These are phyloP conservation scores for Embiotoca jacksoni DNA, from an alignment of 2,113 vertebrate species.

Conservation along the genomic window DNA sequence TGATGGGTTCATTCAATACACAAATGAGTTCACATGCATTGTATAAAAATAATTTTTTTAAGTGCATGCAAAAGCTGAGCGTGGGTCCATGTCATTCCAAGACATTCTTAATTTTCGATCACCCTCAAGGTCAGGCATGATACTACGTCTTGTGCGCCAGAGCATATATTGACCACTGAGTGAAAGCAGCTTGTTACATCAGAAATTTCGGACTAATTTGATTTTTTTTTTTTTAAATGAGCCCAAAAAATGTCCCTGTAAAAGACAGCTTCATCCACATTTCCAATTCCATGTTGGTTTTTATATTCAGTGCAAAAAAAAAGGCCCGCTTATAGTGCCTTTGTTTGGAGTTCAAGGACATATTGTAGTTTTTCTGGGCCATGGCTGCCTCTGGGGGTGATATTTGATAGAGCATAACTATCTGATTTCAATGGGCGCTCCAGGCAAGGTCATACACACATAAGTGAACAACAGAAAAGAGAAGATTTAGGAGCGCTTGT, in stretches of 20 bases:
- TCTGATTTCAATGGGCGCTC: constrained; percentile 59
- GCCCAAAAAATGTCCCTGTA: constrained; percentile 14
- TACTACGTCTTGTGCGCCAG: background rate
- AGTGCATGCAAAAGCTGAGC: constrained; percentile 7
- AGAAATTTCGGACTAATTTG: background rate
- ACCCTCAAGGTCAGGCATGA: constrained; percentile 27
- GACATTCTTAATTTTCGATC: constrained; percentile 21
- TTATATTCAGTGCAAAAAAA: constrained; percentile 31
- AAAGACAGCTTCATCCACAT: constrained; percentile 7
- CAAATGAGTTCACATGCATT: constrained; percentile 1
- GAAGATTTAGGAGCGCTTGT: constrained; percentile 8
- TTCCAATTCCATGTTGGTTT: background rate
- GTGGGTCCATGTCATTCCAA: background rate
- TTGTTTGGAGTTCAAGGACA: constrained; percentile 72
- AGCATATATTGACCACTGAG: background rate
- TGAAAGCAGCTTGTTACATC: background rate
- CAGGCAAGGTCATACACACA: constrained; percentile 63
- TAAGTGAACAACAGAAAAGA: constrained; percentile 41
- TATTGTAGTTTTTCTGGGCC: constrained; percentile 50
- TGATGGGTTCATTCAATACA: background rate
- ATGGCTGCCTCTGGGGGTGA: constrained; percentile 47
- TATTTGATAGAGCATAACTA: constrained; percentile 60
- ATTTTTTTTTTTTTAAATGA: constrained; percentile 30
- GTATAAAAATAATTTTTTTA: background rate
- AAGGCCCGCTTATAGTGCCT: constrained; percentile 4